Evolutionary conservation across 37 sponge, comb jelly and placozoan species (phyloP), one percentile per base, ranked within the genome.

Genomic region (Halisarca cf. caerulea): DNA sequence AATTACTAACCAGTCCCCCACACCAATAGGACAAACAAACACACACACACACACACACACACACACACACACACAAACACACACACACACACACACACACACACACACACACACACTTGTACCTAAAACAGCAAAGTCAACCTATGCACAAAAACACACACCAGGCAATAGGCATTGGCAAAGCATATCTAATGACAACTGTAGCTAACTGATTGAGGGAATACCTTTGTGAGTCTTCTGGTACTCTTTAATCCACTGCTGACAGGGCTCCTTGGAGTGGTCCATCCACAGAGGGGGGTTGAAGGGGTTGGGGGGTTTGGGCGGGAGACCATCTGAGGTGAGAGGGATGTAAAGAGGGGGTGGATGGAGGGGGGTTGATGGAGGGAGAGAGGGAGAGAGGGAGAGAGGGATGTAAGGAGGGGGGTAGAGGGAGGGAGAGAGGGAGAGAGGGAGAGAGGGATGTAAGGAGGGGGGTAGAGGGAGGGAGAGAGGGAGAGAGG

Each of bases 241-340:
- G 79, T 88, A 88, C 68, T 88, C 88, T 38, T 64, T 72, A 5
- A 82, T 59, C 88, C 88, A 88, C 28, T 62, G 53, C 32, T 71
- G 71, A 77, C 88, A 88, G 28, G 35, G 55, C 37, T 88, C 59
- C 18, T 87, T 27, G 3, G 51, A 27, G 18, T 40, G 28, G 30
- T 44, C 79, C 53, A 78, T 27, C 51, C 35, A 43, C 18, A 78
- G 23, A 5, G 79, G 79, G 2, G 79, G 79, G 51, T 78, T 78
- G 45, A 43, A 42, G 18, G 79, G 79, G 51, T 68, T 58, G 45
- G 55, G 27, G 3, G 69, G 85, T 23, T 38, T 23, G 25, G 42
- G 45, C 36, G 45, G 45, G 15, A 43, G 42, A 25, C 78, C 45
- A 25, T 77, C 78, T 43, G 78, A 42, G 27, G 23, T 69, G 38